Base-by-base conservation (phyloP, 2,113 vertebrate genomes). In the Macaca fascicularis region DNA sequence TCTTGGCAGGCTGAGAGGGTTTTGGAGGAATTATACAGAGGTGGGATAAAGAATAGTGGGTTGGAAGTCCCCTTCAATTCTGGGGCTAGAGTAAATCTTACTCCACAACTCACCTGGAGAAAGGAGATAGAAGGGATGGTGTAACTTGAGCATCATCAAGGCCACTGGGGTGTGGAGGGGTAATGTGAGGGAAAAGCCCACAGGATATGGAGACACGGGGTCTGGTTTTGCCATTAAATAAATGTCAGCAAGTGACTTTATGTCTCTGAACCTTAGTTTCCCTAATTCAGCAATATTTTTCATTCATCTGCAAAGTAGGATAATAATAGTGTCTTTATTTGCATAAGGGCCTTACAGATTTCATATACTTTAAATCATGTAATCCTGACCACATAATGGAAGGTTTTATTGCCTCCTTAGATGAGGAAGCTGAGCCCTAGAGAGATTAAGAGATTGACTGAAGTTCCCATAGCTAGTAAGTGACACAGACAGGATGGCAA, bases 371-470 rank as follows among this genome's bases (percentile, higher is more conserved):
- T 52, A 74, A 89, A 59, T 91, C 81, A 0, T 4, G 12, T 89
- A 91, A 93, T 92, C 67, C 78, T 43, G 48, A 59, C 52, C 74
- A n/a, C n/a, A 91, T 40, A 82, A 67, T 59, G 78, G 82, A 69
- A 95, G 88, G 91, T 79, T 90, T 92, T 82, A 81, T 72, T 88
- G 90, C 48, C 45, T 96, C 78, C 48, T 94, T 89, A 69, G 96
- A 85, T 69, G 84, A 94, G 67, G 92, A 95, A 96, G 96, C 17
- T 32, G 80, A 95, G 57, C 89, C 78, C 74, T 79, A 16, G 48
- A 72, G 64, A 91, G 92, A 97, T 94, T 67, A 79, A 83, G n/a
- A 96, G 96, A 93, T 75, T 75, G 95, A 89, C n/a, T 40, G 45
- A 78, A 23, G 74, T 97, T 97, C 93, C 82, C 67, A 48, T 10